Evolutionary conservation across 2,113 vertebrate genomes (phyloP).

Genomic region (Cariama cristata): DNA sequence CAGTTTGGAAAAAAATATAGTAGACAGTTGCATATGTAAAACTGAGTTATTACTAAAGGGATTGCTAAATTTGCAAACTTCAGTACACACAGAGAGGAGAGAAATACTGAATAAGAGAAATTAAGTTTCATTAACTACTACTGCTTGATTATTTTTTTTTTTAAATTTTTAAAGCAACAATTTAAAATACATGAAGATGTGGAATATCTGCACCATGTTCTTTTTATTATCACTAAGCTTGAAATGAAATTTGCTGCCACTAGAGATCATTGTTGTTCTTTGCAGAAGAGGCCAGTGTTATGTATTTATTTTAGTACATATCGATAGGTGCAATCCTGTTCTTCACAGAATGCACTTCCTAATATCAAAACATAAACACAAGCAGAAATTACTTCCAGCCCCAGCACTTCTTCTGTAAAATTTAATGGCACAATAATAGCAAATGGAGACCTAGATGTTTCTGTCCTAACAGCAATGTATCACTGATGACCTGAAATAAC

Average conservation of each 20-base stretch:
- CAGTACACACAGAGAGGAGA: neutral
- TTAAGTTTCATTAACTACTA: neutral
- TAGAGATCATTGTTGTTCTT: slow-evolving; percentile 77
- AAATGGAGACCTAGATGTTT: neutral
- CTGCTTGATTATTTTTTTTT: neutral
- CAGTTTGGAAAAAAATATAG: neutral
- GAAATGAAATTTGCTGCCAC: slow-evolving; percentile 67
- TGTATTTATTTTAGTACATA: neutral
- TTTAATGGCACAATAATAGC: neutral
- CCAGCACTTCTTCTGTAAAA: neutral
- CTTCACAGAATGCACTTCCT: neutral
- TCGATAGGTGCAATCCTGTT: neutral
- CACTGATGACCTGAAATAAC: neutral
- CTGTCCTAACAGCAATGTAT: neutral
- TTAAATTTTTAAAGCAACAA: neutral
- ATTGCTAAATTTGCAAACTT: neutral
- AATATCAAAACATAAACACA: neutral
- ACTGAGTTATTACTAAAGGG: neutral
- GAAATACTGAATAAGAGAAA: neutral
- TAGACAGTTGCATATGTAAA: neutral
- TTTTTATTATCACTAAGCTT: neutral
- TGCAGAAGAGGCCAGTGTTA: neutral
- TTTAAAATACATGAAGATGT: neutral
- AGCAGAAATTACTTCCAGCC: neutral
- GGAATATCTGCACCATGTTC: neutral